These are phyloP conservation scores for Aquatica leii DNA, from an alignment of 2,888 invertebrate species.

Conservation along the genomic window DNA sequence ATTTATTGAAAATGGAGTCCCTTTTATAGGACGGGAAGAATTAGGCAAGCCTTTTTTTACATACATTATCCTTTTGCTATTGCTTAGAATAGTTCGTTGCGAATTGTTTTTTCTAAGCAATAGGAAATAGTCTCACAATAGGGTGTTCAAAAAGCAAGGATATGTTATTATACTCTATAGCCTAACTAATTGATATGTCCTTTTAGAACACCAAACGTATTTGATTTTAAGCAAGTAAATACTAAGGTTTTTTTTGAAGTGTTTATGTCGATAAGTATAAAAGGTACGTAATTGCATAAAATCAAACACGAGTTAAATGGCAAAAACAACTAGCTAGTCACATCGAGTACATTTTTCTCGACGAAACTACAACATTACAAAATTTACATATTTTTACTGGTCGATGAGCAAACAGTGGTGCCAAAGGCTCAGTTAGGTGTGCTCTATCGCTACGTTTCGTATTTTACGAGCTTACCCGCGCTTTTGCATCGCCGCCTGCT, in stretches of 20 bases:
- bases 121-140: constrained; percentile 32
- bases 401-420: constrained; percentile 47
- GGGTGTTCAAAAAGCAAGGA: constrained; percentile 47
- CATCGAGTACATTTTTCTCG: constrained; percentile 46
- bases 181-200: constrained; percentile 48
- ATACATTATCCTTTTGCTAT: constrained; percentile 28
- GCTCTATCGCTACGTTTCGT: constrained; percentile 18
- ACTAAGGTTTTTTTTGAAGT: constrained; percentile 4
- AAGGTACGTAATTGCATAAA: constrained; percentile 19
- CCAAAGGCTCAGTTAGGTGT: constrained; percentile 25
- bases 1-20: constrained; percentile 35
- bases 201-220: constrained; percentile 47
- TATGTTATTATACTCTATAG: constrained; percentile 46
- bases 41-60: constrained; percentile 50
- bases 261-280: neutral
- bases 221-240: constrained; percentile 41
- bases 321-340: constrained; percentile 38
- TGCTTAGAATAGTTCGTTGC: constrained; percentile 17
- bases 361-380: constrained; percentile 55
- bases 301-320: constrained; percentile 33
- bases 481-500: constrained; percentile 41
- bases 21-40: constrained; percentile 51
- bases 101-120: constrained; percentile 24
- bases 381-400: constrained; percentile 56
- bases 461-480: constrained; percentile 28